A percentile compares a stretch with the other conserved stretches of the same genome.
Conservation (phyloP, 1,140 invertebrate genomes). For the Rhyacophila brunnea region DNA sequence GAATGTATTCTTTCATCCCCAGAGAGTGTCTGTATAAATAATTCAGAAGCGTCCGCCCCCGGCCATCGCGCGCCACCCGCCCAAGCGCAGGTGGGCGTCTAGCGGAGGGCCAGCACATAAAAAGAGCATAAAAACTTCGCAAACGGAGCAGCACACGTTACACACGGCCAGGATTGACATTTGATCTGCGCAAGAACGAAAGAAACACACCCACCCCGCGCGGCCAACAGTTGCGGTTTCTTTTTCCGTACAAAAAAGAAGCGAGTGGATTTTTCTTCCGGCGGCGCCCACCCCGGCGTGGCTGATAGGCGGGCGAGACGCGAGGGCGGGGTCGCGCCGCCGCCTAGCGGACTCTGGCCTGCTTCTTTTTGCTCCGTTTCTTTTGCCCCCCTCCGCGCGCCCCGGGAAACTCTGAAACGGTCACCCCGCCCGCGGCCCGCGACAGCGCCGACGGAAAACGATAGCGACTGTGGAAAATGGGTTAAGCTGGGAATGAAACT, state of each 20-base stretch:
- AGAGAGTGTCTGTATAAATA: constrained; percentile 5
- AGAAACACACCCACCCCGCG: constrained; percentile 27
- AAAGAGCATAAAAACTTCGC: constrained; percentile 2
- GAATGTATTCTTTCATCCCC: neutral
- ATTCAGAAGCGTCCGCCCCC: constrained; percentile 1
- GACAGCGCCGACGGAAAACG: neutral
- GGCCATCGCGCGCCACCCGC: constrained; percentile 12
- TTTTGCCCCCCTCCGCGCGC: constrained; percentile 15
- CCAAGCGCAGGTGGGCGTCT: constrained; percentile 29
- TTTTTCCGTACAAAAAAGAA: constrained; percentile 36
- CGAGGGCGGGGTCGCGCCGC: constrained; percentile 25
- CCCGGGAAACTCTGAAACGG: neutral
- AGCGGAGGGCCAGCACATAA: constrained; percentile 9
- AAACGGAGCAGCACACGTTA: neutral
- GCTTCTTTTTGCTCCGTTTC: constrained; percentile 23
- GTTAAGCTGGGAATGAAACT: too few relatives aligned
- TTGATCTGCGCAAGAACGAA: constrained; percentile 31
- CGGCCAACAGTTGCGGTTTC: constrained; percentile 33
- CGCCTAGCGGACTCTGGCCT: constrained; percentile 23
- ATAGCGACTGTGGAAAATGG: too few relatives aligned
- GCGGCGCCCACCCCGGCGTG: constrained; percentile 9
- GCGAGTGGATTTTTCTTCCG: constrained; percentile 33
- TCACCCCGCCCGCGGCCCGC: constrained; percentile 5
- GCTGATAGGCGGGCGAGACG: constrained; percentile 17
- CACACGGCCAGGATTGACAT: constrained; percentile 24